Evolutionary conservation across 2,113 vertebrate genomes (phyloP).

Genomic region (Pluvialis apricaria): DNA sequence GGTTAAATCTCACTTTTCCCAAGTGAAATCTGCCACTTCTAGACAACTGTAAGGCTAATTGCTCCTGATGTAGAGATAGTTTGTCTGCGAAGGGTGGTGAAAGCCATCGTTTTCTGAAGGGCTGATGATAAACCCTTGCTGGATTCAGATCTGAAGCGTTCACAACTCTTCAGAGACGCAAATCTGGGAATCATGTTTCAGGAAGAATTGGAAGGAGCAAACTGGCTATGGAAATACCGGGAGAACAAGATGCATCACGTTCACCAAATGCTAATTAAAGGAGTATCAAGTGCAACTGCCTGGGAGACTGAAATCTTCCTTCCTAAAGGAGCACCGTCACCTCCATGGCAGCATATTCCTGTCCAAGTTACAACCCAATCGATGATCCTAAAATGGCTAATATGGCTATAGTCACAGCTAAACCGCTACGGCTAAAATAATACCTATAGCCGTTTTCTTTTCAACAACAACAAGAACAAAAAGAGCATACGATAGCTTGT

Average conservation of each 20-base stretch:
- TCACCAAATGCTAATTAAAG: neutral
- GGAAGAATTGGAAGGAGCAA: neutral
- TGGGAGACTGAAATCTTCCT: neutral
- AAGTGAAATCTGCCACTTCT: neutral
- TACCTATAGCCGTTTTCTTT: neutral
- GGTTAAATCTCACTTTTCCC: neutral
- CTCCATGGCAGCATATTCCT: neutral
- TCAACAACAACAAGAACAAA: too few relatives aligned
- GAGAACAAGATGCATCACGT: slow-evolving; percentile 4
- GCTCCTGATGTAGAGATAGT: neutral
- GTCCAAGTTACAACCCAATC: rapidly evolving
- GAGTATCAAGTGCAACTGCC: neutral
- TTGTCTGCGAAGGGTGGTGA: neutral
- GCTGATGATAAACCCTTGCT: neutral
- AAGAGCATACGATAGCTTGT: neutral
- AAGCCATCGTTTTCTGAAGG: neutral
- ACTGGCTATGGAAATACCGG: neutral
- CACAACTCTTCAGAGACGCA: neutral
- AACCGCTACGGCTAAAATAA: neutral
- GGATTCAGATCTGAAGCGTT: neutral
- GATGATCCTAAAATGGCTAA: neutral
- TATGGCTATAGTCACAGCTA: rapidly evolving
- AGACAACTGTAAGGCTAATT: rapidly evolving
- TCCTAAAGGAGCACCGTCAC: neutral
- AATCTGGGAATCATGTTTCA: neutral